phyloP scores from a whole-genome alignment of 1,140 invertebrate species.

The Conopomorpha cramerella region DNA sequence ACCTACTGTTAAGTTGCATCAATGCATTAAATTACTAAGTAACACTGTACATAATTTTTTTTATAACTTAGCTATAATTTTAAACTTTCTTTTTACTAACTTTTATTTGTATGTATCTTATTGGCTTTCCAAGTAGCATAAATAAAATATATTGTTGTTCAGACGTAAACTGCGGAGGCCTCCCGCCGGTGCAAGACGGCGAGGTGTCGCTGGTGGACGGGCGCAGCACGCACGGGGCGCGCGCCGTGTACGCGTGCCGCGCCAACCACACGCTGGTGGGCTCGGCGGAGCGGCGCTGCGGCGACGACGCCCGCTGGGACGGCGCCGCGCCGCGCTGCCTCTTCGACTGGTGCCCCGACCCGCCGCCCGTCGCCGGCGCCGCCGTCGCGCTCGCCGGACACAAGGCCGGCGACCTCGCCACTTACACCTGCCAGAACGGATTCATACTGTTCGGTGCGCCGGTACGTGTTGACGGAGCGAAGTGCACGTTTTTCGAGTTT shows the following conservation, averaged over 20 bases:
- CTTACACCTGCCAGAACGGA: conserved; percentile 80
- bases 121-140: no score
- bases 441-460: conserved; percentile 83
- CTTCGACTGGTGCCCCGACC: conserved; percentile 85
- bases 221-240: conserved; percentile 78
- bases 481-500: conserved; percentile 79
- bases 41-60: no score
- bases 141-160: no score
- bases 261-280: conserved; percentile 86
- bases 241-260: conserved; percentile 76
- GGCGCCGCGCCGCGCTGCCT: conserved; percentile 79
- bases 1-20: no score
- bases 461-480: conserved; percentile 72
- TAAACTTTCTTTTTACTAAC: no score
- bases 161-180: conserved; percentile 83
- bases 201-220: conserved; percentile 68
- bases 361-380: conserved; percentile 75
- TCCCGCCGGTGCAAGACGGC: conserved; percentile 76
- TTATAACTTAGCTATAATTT: no score
- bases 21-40: no score
- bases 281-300: conserved; percentile 73
- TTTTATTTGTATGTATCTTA: no score
- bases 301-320: conserved; percentile 79
- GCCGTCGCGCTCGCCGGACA: conserved; percentile 69
- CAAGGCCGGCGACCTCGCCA: conserved; percentile 76